phyloP scores from a whole-genome alignment of 1,140 invertebrate genomes.

The Drosophila insularis region DNA sequence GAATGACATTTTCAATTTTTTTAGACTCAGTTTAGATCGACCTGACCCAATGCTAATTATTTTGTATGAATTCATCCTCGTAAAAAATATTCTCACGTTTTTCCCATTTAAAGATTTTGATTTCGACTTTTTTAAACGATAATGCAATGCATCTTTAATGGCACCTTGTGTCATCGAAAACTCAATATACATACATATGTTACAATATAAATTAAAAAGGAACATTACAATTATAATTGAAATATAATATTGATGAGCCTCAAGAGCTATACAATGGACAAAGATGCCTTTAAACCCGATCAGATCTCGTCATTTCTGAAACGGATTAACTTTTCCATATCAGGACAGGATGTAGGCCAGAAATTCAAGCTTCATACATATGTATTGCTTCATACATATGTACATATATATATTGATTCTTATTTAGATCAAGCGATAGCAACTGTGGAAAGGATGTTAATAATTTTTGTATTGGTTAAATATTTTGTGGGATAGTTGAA shows the following conservation, averaged over 20 bases:
- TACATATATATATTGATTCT: background rate
- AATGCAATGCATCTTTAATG: slow-evolving; percentile 2
- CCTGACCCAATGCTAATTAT: too few relatives aligned
- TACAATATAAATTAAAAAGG: background rate
- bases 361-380: too few relatives aligned
- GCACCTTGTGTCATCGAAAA: background rate
- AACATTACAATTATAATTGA: background rate
- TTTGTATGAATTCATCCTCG: too few relatives aligned
- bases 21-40: too few relatives aligned
- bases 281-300: background rate
- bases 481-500: background rate
- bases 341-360: too few relatives aligned
- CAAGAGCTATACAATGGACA: background rate
- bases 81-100: too few relatives aligned
- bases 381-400: background rate
- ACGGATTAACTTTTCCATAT: too few relatives aligned
- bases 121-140: background rate
- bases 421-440: background rate
- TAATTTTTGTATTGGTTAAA: background rate
- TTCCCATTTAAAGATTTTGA: too few relatives aligned
- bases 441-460: background rate
- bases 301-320: too few relatives aligned
- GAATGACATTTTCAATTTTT: too few relatives aligned
- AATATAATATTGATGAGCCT: background rate
- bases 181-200: background rate